Evolutionary conservation across 2,113 vertebrate genomes (phyloP), one percentile per base, ranked within the genome.

Genomic region (Cochlearius cochlearius): DNA sequence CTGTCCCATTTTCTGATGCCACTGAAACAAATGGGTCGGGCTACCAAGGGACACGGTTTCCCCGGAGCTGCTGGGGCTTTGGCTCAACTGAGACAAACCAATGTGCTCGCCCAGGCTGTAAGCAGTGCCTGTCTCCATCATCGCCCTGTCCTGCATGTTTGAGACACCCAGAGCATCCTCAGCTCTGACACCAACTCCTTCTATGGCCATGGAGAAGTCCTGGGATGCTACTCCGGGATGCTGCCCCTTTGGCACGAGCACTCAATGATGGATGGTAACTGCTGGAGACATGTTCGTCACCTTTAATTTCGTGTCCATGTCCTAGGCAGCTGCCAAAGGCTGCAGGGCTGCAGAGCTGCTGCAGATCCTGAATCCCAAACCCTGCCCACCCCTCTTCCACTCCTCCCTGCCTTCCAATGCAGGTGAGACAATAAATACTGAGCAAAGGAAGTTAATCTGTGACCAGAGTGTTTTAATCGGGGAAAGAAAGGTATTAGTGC

Each of bases 31-130:
- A 49, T 34, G 11, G 5, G 19, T 74, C 13, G 4, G 27, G 34
- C 22, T 83, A 20, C 27, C 3, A 43, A 16, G 18, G 36, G 23
- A 34, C 1, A 1, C 49, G 11, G 7, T 50, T 82, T 80, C 16
- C 18, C 6, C 39, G 34, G 43, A 32, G 19, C 49, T 87, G 34
- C 47, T 32, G 22, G 22, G 20, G 12, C 34, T 49, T 75, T 66
- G 22, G 18, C 17, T 71, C 0, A 1, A 15, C 17, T 30, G 30
- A 86, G 69, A 50, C 11, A 53, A 91, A 60, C 23, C 29, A 10
- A 0, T 15, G 18, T 53, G 12, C 23, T 71, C 0, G 0, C 9
- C 14, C 0, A 0, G 36, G 34, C 11, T 56, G 36, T 20, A 39
- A 39, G 32, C 47, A 47, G 47, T 38, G 53, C 6, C 36, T 56